phyloP scores from a whole-genome alignment of 2,113 vertebrate genomes.

The Hippocampus zosterae region DNA sequence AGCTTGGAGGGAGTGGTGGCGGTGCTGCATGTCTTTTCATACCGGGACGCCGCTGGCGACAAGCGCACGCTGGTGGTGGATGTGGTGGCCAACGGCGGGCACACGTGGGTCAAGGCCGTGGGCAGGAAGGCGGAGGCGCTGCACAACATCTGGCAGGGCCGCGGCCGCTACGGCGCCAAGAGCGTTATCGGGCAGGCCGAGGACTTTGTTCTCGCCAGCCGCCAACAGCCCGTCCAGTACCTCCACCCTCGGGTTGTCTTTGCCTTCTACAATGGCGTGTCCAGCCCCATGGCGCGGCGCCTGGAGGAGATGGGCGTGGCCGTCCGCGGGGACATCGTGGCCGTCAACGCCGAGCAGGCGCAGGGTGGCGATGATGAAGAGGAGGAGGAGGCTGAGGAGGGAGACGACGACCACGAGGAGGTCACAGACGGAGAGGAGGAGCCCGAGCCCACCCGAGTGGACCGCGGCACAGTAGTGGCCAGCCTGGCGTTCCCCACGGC shows the following conservation, averaged over 20 bases:
- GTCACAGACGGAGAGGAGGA: slow-evolving; percentile 50
- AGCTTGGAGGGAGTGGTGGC: slow-evolving; percentile 82
- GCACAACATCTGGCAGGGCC: slow-evolving; percentile 95
- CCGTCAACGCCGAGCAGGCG: slow-evolving; percentile 70
- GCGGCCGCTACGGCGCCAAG: slow-evolving; percentile 94
- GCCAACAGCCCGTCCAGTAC: slow-evolving; percentile 88
- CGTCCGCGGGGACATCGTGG: slow-evolving; percentile 87
- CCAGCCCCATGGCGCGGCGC: slow-evolving; percentile 84
- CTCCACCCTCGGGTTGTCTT: slow-evolving; percentile 87
- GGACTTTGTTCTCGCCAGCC: slow-evolving; percentile 86
- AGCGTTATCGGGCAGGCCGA: slow-evolving; percentile 85
- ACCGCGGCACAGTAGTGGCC: slow-evolving; percentile 79
- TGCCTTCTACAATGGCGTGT: slow-evolving; percentile 92
- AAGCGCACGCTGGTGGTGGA: slow-evolving; percentile 87
- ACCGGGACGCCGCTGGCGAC: slow-evolving; percentile 73
- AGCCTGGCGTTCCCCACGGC: slow-evolving; percentile 84
- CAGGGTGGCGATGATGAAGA: slow-evolving; percentile 48
- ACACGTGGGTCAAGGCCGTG: slow-evolving; percentile 94
- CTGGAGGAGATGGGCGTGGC: slow-evolving; percentile 86
- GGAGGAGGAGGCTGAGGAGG: slow-evolving; percentile 13
- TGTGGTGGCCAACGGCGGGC: slow-evolving; percentile 86
- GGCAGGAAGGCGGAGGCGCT: slow-evolving; percentile 93
- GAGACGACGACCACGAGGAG: slow-evolving; percentile 9
- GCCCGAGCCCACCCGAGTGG: slow-evolving; percentile 76
- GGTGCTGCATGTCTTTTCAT: slow-evolving; percentile 86